Evolutionary conservation across 2,113 vertebrate species (phyloP).

Genomic region (Callospermophilus lateralis): DNA sequence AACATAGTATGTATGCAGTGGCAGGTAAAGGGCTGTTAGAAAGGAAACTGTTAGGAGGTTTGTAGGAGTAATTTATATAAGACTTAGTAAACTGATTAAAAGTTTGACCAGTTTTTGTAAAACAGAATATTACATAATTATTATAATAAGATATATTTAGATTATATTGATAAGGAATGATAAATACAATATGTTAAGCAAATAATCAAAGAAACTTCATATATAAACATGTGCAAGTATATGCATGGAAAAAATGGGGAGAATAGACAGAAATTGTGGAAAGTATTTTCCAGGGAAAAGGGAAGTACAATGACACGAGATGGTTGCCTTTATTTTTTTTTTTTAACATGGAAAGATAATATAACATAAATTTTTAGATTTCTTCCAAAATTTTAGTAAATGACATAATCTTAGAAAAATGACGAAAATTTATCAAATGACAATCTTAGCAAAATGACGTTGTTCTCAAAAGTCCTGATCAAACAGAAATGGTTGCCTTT

Average conservation of each 20-base stretch:
- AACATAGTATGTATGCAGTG: not conserved
- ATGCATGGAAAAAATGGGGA: not conserved
- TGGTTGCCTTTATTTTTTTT: not conserved
- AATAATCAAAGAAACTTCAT: not conserved
- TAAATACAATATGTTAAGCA: not conserved
- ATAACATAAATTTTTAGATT: too few species aligned
- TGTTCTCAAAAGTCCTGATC: too few species aligned
- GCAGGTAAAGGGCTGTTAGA: not conserved
- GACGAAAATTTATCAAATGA: too few species aligned
- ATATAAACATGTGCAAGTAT: not conserved
- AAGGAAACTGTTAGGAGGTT: not conserved
- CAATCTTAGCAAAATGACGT: too few species aligned
- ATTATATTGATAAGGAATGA: not conserved
- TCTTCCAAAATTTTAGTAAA: too few species aligned
- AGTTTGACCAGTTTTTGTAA: constrained; percentile 24
- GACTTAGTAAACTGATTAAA: constrained; percentile 44
- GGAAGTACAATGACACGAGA: not conserved
- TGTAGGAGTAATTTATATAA: not conserved
- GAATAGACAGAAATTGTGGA: not conserved
- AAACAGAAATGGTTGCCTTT: not conserved
- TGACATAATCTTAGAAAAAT: too few species aligned
- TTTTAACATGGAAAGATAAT: too few species aligned
- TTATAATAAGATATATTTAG: not conserved
- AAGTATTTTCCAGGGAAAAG: not conserved
- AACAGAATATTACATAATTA: not conserved